These are phyloP conservation scores for Microvelia longipes DNA, from an alignment of 1,140 invertebrate species.

Conservation along the genomic window DNA sequence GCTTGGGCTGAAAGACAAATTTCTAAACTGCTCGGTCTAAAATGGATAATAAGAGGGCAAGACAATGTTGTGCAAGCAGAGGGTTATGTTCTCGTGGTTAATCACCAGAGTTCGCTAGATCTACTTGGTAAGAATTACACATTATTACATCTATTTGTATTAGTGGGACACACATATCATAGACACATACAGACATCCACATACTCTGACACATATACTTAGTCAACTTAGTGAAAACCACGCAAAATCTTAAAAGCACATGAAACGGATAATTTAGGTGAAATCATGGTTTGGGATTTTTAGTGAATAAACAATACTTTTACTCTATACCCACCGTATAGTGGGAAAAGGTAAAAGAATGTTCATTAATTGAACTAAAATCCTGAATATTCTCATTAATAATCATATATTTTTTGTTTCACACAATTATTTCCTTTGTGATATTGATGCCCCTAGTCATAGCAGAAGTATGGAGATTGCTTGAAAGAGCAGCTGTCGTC, in stretches of 20 bases:
- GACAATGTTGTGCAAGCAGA: constrained; percentile 60
- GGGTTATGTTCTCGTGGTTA: constrained; percentile 62
- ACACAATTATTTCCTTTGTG: background rate
- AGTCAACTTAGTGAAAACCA: no score
- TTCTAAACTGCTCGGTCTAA: constrained; percentile 54
- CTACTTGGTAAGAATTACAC: constrained; percentile 43
- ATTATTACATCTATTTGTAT: background rate
- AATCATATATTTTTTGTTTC: background rate
- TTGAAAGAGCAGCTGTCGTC: constrained; percentile 70
- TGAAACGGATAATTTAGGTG: no score
- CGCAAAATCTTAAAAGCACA: no score
- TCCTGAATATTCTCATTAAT: background rate
- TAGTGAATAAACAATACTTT: no score
- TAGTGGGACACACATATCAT: no score
- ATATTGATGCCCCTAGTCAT: constrained; percentile 31
- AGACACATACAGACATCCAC: no score
- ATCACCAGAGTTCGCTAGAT: constrained; percentile 71
- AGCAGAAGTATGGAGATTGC: constrained; percentile 73
- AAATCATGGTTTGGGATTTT: no score
- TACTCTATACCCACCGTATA: no score
- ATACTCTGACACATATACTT: no score
- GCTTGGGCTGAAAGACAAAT: constrained; percentile 42
- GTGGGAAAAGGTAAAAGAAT: no score
- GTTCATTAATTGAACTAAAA: no score
- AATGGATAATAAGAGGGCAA: constrained; percentile 50